phyloP scores from a whole-genome alignment of 2,888 invertebrate species.

The Pyrrhosoma nymphula region DNA sequence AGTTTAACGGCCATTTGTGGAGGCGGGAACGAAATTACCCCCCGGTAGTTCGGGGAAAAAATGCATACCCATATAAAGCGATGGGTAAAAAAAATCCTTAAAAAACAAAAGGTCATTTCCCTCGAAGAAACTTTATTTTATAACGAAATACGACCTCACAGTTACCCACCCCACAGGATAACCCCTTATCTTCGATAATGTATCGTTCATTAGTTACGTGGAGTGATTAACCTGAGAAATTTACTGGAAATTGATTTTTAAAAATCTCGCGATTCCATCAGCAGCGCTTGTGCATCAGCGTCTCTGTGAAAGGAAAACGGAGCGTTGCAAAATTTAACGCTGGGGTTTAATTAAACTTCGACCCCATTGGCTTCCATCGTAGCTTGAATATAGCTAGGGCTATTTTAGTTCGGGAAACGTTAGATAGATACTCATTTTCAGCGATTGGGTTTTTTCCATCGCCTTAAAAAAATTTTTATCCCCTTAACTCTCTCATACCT shows the following conservation, averaged over 20 bases:
- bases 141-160: not conserved
- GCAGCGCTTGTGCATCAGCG: not conserved
- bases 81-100: not conserved
- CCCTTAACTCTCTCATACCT: not conserved
- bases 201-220: not conserved
- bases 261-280: conserved; percentile 24
- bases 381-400: not conserved
- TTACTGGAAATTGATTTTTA: conserved; percentile 9
- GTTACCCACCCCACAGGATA: not conserved
- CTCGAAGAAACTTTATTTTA: not conserved
- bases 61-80: not conserved
- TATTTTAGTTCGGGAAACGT: not conserved
- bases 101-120: not conserved
- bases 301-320: not conserved
- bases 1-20: not conserved
- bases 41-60: not conserved
- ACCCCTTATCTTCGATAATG: not conserved
- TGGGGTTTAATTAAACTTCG: conserved; percentile 19
- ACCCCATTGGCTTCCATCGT: not conserved
- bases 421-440: not conserved
- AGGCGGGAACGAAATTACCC: not conserved
- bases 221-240: not conserved
- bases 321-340: not conserved
- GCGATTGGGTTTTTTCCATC: not conserved
- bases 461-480: not conserved